These are phyloP conservation scores for Peromyscus leucopus DNA, from an alignment of 2,113 vertebrate species.

Conservation along the genomic window DNA sequence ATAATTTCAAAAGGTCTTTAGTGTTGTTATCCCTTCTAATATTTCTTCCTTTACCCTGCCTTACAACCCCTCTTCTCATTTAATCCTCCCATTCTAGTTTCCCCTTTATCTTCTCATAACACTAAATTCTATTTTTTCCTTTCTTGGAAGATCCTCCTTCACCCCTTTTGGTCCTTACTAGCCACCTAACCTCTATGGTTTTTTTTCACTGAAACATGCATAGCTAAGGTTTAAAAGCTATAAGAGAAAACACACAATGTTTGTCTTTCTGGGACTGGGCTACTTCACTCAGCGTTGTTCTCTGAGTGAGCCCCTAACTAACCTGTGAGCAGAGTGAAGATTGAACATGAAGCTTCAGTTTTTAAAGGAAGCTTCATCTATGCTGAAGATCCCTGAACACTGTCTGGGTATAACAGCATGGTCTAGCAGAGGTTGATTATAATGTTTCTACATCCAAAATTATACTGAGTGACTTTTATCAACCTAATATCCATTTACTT, in stretches of 20 bases:
- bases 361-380: not conserved
- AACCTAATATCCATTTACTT: not conserved
- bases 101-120: not conserved
- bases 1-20: not conserved
- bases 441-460: not conserved
- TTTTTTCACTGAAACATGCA: not conserved
- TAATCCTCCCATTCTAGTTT: not conserved
- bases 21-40: not conserved
- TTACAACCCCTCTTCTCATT: not conserved
- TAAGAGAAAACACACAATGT: not conserved
- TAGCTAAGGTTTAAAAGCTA: not conserved
- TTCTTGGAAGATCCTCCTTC: not conserved
- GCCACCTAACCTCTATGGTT: not conserved
- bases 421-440: not conserved
- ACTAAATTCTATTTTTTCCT: not conserved
- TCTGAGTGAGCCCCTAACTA: not conserved
- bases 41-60: not conserved
- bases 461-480: not conserved
- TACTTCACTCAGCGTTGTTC: not conserved
- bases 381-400: not conserved
- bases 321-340: not conserved
- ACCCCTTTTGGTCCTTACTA: not conserved
- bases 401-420: not conserved
- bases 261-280: not conserved
- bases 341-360: not conserved